Evolutionary conservation across 2,888 invertebrate genomes (phyloP), one percentile per base, ranked within the genome.

Genomic region (Yponomeuta evonymella): DNA sequence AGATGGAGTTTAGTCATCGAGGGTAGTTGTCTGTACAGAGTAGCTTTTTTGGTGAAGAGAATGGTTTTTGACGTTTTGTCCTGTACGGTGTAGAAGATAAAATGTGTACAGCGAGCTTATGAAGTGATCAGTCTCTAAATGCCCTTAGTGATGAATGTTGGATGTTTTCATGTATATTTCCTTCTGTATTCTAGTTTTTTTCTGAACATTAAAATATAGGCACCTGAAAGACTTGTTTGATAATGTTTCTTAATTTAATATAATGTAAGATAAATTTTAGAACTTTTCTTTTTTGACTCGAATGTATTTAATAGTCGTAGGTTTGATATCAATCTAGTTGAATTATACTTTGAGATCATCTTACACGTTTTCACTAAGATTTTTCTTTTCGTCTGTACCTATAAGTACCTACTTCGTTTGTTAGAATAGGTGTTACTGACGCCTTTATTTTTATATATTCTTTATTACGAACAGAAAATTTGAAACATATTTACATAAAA

Each of bases 191-290:
- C 8, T 43, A 43, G 43, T 43, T 43, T 43, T 43, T 43, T 43
- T 43, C 43, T 43, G 43, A 43, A 43, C 43, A 6, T 43, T 72
- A 75, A 75, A 79, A 83, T 74, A 75, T 75, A 79, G 85, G 85
- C 85, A 84, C 83, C 84, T 79, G 77, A 82, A 79, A 80, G 79
- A 78, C 75, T 76, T 75, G 72, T 71, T 58, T 9, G 51, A 58
- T 58, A 43, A 58, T 58, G 51, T 6, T 58, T 58, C 51, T 58
- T 76, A 65, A 65, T 70, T 71, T 74, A 71, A 72, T 68, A 70
- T 71, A 72, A 71, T 72, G 73, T 72, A 74, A 73, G 71, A 71
- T 72, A 71, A 71, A 67, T 72, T 72, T 74, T 67, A 72, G 65
- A 65, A 33, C 8, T 3, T 29, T 65, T 65, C 30, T 30, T 29